Base-by-base conservation (phyloP, 2,797 vertebrate genomes). In the Serranus cabrilla region DNA sequence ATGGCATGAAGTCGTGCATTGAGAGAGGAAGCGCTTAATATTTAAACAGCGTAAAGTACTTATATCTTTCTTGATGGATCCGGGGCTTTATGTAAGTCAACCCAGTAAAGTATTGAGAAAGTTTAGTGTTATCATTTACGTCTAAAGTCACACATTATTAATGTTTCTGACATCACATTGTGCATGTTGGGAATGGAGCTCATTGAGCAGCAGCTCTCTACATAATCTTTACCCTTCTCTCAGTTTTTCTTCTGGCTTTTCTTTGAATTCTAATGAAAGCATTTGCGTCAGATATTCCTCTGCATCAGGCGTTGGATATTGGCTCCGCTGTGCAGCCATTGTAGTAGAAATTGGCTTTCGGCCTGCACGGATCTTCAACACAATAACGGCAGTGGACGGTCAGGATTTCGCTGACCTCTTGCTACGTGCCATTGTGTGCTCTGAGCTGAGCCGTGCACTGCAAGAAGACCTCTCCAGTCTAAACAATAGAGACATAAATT, bases 41-140 rank as follows among this genome's bases (percentile, higher is more conserved):
- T 90, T 90, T 87, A 76, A 91, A 59, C 71, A 82, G 83, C 45
- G 25, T 80, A 82, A 86, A 87, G 77, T 87, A 87, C 87, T 82
- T 89, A 83, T 83, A 83, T 87, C 80, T 83, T 84, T 83, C 51
- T 52, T 71, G 17, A 66, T 90, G 87, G 80, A 90, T 89, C 68
- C 73, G 23, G 27, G 67, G 73, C 70, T 80, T 83, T 50, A 76
- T 90, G 78, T 74, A 65, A 86, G 79, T 85, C 85, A 91, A 91
- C 80, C 80, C 7, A 37, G 70, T 39, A 61, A 76, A 86, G 67
- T 63, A 70, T 61, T 64, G 23, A 70, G 68, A 71, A 79, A 49
- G 63, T 47, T 43, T 13, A 49, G 64, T 70, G 51, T 81, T 47
- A 74, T 75, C 72, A 50, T 66, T 80, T 74, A 54, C 7, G 40